phyloP scores from a whole-genome alignment of 2,113 vertebrate species.

The Crotalus horridus region DNA sequence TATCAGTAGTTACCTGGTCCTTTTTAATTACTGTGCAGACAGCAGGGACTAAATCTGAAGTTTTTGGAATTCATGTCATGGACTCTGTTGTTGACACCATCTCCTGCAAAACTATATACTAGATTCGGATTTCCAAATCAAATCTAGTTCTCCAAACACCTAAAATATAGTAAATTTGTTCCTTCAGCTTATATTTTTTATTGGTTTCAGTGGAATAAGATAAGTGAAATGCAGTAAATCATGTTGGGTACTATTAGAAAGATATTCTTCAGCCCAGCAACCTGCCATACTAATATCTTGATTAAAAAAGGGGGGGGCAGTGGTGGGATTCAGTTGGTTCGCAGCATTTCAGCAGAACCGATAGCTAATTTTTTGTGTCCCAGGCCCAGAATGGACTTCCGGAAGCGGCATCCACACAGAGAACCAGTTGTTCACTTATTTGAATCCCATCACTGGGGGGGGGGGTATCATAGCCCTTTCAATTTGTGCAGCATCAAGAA shows the following conservation, averaged over 20 bases:
- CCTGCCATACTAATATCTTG: not conserved
- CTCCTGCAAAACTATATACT: not conserved
- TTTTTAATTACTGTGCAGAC: not conserved
- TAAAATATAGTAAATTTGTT: not conserved
- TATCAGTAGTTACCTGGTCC: not conserved
- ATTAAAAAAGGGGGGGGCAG: not conserved
- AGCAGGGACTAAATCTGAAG: not conserved
- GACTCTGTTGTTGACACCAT: not conserved
- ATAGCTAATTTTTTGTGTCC: too few relatives aligned
- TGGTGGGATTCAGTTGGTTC: too few relatives aligned
- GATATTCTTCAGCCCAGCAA: not conserved
- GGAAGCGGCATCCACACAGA: too few relatives aligned
- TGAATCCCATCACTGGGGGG: too few relatives aligned
- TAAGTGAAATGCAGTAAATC: not conserved
- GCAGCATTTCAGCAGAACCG: too few relatives aligned
- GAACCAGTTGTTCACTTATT: too few relatives aligned
- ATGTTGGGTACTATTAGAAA: not conserved
- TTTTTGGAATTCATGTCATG: not conserved
- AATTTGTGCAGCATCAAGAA: not conserved
- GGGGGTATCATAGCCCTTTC: not conserved
- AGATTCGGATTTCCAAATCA: not conserved
- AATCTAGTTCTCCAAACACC: not conserved
- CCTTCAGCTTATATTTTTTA: not conserved
- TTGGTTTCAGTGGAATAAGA: not conserved
- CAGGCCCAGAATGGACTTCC: too few relatives aligned